Conservation (phyloP, 2,797 vertebrate species). For the Sebastes aleutianus region DNA sequence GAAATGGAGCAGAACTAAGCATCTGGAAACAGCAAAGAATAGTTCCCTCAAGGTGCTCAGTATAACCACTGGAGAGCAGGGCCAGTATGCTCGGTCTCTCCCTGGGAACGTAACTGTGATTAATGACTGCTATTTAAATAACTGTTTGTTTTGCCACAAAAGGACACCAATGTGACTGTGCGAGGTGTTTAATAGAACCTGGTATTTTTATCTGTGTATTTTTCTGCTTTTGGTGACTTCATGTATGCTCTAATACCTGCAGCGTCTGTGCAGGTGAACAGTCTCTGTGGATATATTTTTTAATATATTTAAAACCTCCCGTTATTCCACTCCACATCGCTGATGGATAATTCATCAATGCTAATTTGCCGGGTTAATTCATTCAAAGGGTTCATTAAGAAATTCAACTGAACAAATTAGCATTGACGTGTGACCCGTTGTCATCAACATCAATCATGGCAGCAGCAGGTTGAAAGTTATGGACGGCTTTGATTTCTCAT, state of each 20-base stretch:
- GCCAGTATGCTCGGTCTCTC: constrained; percentile 64
- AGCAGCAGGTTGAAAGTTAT: constrained; percentile 39
- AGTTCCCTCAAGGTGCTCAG: constrained; percentile 65
- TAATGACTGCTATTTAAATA: constrained; percentile 75
- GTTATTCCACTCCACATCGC: constrained; percentile 6
- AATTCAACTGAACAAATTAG: constrained; percentile 57
- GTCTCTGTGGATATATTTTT: background rate
- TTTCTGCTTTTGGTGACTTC: constrained; percentile 12
- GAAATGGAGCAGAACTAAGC: constrained; percentile 78
- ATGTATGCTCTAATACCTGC: constrained; percentile 1
- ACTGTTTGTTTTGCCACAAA: constrained; percentile 65
- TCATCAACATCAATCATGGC: constrained; percentile 50
- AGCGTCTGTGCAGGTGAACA: background rate
- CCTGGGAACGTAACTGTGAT: constrained; percentile 73
- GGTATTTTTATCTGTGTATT: constrained; percentile 44
- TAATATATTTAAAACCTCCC: background rate
- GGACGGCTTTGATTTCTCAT: constrained; percentile 55
- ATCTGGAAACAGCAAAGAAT: constrained; percentile 75
- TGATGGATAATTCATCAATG: constrained; percentile 57
- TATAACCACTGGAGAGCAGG: constrained; percentile 61
- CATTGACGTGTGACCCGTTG: constrained; percentile 49
- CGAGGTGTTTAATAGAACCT: constrained; percentile 25
- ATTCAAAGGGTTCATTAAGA: constrained; percentile 55
- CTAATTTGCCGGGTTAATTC: constrained; percentile 60
- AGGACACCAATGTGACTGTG: constrained; percentile 53